Evolutionary conservation across 2,113 vertebrate species (phyloP).

Genomic region (Chrysemys picta): DNA sequence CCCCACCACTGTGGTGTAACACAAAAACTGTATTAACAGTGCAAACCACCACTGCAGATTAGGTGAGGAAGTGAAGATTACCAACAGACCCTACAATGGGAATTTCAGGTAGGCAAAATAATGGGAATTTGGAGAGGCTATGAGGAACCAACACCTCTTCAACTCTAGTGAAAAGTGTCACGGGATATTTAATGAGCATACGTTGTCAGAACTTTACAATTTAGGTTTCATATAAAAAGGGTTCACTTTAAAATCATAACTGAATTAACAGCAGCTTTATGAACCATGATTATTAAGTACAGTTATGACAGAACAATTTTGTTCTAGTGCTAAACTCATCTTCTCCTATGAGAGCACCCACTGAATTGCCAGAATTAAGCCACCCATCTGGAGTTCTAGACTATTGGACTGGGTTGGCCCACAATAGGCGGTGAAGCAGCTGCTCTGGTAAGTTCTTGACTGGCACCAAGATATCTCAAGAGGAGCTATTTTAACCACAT

Average conservation of each 20-base stretch:
- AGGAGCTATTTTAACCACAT: not conserved
- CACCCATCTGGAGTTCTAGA: not conserved
- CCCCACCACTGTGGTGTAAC: not conserved
- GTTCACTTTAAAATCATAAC: not conserved
- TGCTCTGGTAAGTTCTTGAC: not conserved
- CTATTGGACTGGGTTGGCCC: not conserved
- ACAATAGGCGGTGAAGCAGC: not conserved
- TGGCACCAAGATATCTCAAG: not conserved
- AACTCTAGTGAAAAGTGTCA: not conserved
- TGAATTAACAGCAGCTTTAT: not conserved
- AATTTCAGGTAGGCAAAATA: rapidly evolving
- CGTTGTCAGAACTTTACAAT: not conserved
- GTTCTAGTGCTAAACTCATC: not conserved
- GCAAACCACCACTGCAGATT: not conserved
- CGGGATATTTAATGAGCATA: not conserved
- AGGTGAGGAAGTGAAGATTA: not conserved
- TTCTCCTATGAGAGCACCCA: not conserved
- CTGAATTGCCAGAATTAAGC: not conserved
- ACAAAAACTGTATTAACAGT: not conserved
- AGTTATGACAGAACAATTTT: not conserved
- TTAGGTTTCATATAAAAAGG: not conserved
- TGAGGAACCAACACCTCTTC: rapidly evolving
- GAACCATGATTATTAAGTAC: not conserved
- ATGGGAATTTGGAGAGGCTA: rapidly evolving
- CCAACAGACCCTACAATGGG: not conserved